phyloP scores from a whole-genome alignment of 1,140 invertebrate species.

The Ericerus pela region DNA sequence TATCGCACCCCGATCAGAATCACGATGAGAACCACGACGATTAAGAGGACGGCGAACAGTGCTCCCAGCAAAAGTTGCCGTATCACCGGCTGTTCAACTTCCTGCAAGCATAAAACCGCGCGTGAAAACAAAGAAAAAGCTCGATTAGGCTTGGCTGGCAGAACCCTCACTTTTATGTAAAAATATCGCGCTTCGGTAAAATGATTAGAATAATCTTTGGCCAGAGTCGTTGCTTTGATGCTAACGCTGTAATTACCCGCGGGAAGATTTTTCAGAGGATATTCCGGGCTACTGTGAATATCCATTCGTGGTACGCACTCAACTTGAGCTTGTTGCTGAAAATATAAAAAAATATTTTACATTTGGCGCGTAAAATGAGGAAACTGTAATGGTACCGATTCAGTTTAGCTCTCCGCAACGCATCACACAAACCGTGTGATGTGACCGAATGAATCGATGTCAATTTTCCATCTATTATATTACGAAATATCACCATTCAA shows the following conservation, averaged over 20 bases:
- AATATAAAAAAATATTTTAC: too few relatives aligned
- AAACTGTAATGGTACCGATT: too few relatives aligned
- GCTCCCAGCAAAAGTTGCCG: neutral
- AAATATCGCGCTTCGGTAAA: neutral
- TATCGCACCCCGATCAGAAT: neutral
- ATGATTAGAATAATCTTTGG: neutral
- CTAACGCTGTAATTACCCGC: conserved; percentile 72
- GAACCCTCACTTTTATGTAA: neutral
- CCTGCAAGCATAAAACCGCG: neutral
- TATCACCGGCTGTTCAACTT: neutral
- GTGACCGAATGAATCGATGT: too few relatives aligned
- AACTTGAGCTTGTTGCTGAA: conserved; percentile 26
- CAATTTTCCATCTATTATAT: too few relatives aligned
- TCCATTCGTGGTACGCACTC: conserved; percentile 35
- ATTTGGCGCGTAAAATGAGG: neutral
- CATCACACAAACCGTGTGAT: too few relatives aligned
- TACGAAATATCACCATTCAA: too few relatives aligned
- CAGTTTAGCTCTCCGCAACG: too few relatives aligned
- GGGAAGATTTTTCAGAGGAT: conserved; percentile 37
- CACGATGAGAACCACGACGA: neutral
- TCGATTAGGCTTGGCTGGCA: neutral
- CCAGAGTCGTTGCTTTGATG: conserved; percentile 53
- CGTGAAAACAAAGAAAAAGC: neutral
- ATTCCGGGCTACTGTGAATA: conserved; percentile 30
- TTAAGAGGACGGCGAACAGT: neutral